phyloP scores from a whole-genome alignment of 2,797 vertebrate genomes.

The Syndactyla subalaris region DNA sequence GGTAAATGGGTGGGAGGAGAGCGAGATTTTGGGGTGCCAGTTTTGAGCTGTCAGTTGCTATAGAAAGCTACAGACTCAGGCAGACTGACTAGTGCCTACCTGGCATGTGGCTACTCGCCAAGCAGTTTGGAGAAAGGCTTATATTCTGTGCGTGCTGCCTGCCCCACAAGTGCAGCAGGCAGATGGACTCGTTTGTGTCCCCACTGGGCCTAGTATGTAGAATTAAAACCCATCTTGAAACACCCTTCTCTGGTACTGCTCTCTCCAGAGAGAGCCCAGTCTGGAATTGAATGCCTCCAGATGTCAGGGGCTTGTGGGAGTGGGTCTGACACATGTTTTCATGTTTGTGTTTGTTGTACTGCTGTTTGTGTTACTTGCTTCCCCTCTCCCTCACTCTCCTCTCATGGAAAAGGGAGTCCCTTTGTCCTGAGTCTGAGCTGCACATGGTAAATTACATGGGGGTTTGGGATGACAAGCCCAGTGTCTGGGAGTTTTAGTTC shows the following conservation, averaged over 20 bases:
- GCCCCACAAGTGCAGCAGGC: neutral
- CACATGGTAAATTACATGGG: neutral
- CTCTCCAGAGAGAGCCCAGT: neutral
- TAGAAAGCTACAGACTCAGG: neutral
- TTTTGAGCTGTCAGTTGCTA: neutral
- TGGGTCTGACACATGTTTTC: neutral
- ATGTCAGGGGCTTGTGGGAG: neutral
- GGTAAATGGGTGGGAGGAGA: neutral
- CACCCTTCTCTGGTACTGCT: neutral
- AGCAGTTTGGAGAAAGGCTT: neutral
- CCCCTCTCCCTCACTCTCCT: neutral
- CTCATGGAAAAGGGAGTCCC: neutral
- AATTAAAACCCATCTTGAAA: neutral
- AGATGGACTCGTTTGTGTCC: neutral
- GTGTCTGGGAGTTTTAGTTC: neutral
- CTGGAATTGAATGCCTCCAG: neutral
- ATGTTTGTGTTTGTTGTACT: neutral
- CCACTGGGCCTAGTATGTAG: fast-evolving
- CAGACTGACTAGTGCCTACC: neutral
- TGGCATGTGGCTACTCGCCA: neutral
- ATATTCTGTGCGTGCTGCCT: neutral
- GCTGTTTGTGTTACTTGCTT: neutral
- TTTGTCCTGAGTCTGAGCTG: neutral
- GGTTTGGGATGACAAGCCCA: neutral
- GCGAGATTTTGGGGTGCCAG: neutral